Base-by-base conservation (phyloP, 64 coral and sea anemone species). In the Stichodactyla helianthus region DNA sequence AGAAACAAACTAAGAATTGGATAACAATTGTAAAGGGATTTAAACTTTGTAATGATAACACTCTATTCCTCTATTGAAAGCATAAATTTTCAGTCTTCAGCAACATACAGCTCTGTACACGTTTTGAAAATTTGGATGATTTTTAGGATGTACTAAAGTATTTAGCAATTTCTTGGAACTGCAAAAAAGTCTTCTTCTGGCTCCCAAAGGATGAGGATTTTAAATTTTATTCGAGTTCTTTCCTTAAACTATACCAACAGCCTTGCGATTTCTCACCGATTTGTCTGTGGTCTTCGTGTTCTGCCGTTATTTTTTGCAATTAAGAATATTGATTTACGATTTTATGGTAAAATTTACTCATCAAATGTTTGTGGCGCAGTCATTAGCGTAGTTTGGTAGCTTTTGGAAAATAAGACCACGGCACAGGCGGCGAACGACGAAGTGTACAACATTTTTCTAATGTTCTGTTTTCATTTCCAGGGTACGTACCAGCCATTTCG, bases 401-500 rank as follows among this genome's bases (percentile, higher is more conserved):
- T 44, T 44, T 44, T 44, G 35, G 35, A 44, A 44, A 44, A 44
- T 44, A 44, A 3, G 35, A 44, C 35, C 35, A 44, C 35, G 35
- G 35, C 35, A 44, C 35, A 44, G 35, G 35, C 35, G 35, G 35
- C 35, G 35, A 44, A 44, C 35, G 35, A 44, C 35, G 4, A 44
- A 44, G 35, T 44, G 2, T 44, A 11, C 10, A 1, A 27, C 23
- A 0, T 23, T 25, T 13, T 23, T 74, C 68, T 74, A 74, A 74
- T 74, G 68, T 74, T 10, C 10, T 74, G 68, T 74, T 74, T 74
- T 31, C 68, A 74, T 31, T 23, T 71, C 56, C 65, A 96, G 94
- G 94, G 90, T 96, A 89, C 26, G 91, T 93, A 54, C 94, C 94
- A 59, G 94, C 94, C 35, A n/a, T 92, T 15, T 85, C 88, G 18